A percentile compares a stretch with the other conserved stretches of the same genome.
phyloP scores from a whole-genome alignment of 2,797 vertebrate genomes.

The Scleropages formosus region DNA sequence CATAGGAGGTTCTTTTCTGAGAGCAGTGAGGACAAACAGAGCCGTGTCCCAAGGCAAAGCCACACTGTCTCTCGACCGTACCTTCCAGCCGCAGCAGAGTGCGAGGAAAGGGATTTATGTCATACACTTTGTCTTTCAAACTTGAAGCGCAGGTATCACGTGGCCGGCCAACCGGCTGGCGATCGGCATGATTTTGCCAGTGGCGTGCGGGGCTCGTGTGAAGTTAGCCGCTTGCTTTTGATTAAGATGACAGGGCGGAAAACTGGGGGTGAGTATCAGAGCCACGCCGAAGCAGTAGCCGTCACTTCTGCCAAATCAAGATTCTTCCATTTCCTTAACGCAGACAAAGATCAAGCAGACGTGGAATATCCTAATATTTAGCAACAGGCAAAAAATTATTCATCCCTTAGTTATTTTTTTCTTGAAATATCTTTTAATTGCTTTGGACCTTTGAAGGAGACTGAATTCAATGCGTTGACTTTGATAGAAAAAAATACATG shows the following conservation, averaged over 20 bases:
- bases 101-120: background rate
- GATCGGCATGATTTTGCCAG: constrained; percentile 8
- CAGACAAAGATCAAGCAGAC: too few species aligned
- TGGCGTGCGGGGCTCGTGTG: background rate
- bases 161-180: background rate
- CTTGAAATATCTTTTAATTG: too few species aligned
- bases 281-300: too few species aligned
- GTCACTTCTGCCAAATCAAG: too few species aligned
- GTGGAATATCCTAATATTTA: too few species aligned
- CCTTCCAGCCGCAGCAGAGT: background rate
- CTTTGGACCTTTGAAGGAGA: too few species aligned
- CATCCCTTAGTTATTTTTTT: too few species aligned
- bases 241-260: background rate
- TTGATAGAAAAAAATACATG: too few species aligned
- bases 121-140: background rate
- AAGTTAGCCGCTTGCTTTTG: background rate
- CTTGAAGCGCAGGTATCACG: background rate
- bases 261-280: background rate
- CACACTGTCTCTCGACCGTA: background rate
- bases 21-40: background rate
- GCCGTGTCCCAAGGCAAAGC: background rate
- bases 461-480: too few species aligned
- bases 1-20: background rate
- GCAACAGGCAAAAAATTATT: too few species aligned
- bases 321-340: too few species aligned